A percentile compares a stretch with the other conserved stretches of the same genome.
phyloP scores from a whole-genome alignment of 1,140 invertebrate species.

The Oscheius sp. region DNA sequence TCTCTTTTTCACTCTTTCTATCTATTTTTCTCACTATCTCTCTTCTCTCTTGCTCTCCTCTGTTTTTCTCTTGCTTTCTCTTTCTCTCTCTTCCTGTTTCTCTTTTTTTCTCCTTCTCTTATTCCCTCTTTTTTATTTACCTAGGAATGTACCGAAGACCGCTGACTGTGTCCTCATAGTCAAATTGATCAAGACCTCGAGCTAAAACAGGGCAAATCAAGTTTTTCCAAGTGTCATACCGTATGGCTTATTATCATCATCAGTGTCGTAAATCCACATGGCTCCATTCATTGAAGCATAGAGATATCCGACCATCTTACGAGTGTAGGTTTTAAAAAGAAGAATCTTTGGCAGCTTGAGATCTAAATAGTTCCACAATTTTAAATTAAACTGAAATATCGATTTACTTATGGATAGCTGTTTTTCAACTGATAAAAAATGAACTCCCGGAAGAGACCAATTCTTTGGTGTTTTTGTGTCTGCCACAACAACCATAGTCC shows the following conservation, averaged over 20 bases:
- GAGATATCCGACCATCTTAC: slow-evolving; percentile 50
- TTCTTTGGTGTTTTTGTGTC: slow-evolving; percentile 35
- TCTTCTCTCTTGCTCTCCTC: no score
- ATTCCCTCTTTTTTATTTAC: no score
- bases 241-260: slow-evolving; percentile 59
- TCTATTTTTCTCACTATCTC: no score
- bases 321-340: slow-evolving; percentile 40
- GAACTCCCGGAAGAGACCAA: slow-evolving; percentile 19
- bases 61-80: no score
- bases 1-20: slow-evolving; percentile 11
- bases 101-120: not conserved
- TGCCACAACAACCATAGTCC: slow-evolving; percentile 36
- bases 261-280: slow-evolving; percentile 61
- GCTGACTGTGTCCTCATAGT: not conserved
- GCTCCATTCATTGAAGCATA: slow-evolving; percentile 56
- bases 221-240: slow-evolving; percentile 16
- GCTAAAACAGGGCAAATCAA: not conserved
- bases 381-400: not conserved
- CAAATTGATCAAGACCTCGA: slow-evolving; percentile 14
- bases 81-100: no score
- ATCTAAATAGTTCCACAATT: slow-evolving; percentile 10
- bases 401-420: slow-evolving; percentile 10
- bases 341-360: slow-evolving; percentile 27
- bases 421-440: slow-evolving; percentile 32
- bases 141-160: not conserved